Evolutionary conservation across 2,797 vertebrate species (phyloP), one percentile per base, ranked within the genome.

Genomic region (Pelochelys cantorii): DNA sequence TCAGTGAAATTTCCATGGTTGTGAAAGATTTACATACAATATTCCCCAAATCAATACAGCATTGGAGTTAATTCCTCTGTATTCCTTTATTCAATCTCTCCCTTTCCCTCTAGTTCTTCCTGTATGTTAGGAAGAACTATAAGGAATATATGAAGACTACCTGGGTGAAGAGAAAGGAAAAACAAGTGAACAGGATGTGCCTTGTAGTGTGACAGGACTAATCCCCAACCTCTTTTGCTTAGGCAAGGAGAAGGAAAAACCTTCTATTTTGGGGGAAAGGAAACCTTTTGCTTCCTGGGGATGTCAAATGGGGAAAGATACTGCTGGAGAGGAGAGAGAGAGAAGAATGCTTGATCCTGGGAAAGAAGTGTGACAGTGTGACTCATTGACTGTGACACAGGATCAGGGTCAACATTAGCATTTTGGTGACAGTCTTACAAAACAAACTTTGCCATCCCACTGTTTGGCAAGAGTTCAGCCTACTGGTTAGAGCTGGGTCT

Each of bases 31-130:
- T 27, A 29, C 74, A 25, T 15, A 52, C 52, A 15, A 23, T 48
- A 27, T 14, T 52, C 25, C 42, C 42, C 48, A 71, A 71, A 42
- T 52, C 13, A 83, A 85, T 1, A 62, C 12, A 14, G 1, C 14
- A 15, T 1, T 13, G 27, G 53, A 10, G 1, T 71, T 79, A 12
- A 12, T 1, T 34, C n/a, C 1, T 77, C 14, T 71, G 54, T 0
- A 3, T 88, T 83, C 22, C 4, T 79, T 3, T 62, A 79, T 55
- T 27, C 89, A 62, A 11, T 48, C 25, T 3, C 5, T 42, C 3
- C 3, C 62, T 84, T 9, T 37, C 1, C 14, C 81, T 25, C 3
- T 59, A 37, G 20, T 57, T 18, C 1, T 5, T 13, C 1, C 20
- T 5, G 5, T 7, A 13, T 60, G 11, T 65, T 56, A 31, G 56